Base-by-base conservation (phyloP, 2,797 vertebrate genomes). In the Sebastes matsubarae region DNA sequence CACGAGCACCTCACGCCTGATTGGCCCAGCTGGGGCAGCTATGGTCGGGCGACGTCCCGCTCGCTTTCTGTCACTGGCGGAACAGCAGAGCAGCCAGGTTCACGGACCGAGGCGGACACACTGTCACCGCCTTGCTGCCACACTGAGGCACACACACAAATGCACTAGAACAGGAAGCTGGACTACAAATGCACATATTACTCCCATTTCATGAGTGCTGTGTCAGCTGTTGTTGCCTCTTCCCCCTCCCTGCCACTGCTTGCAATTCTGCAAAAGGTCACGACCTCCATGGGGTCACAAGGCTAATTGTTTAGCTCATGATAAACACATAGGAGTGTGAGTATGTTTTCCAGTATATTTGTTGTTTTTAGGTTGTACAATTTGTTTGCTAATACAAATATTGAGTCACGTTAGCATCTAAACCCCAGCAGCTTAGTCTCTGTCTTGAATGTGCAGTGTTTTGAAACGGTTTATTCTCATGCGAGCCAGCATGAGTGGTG, bases 51-150 rank as follows among this genome's bases (percentile, higher is more conserved):
- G 24, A 82, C 46, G 88, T 92, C 91, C 84, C 78, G 72, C 88
- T 89, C 67, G 80, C 89, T 92, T 81, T 83, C 83, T 74, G 87
- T 95, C 90, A 89, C 74, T 20, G 66, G 54, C 50, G 5, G 76
- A 87, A 85, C 82, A 94, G 60, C 84, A 20, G 88, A 93, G 80
- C 80, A 71, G 90, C 90, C 91, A 89, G 89, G 90, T 93, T 94
- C 88, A 87, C 79, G 50, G 90, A 68, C 75, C 63, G 30, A 13
- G 42, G 77, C 75, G 72, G 81, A 68, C 83, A 86, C 87, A 87
- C 85, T 88, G 92, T 90, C 91, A 87, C 73, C 2, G 79, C 86
- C 74, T 68, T 8, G 76, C 84, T 25, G 68, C 69, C 81, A 79
- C 85, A 60, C 77, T 63, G 36, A 57, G 63, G 75, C 69, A 81